Percentiles rank a stretch among this genome's conserved stretches.
phyloP scores from a whole-genome alignment of 1,140 invertebrate species.

The Eulimnadia texana region DNA sequence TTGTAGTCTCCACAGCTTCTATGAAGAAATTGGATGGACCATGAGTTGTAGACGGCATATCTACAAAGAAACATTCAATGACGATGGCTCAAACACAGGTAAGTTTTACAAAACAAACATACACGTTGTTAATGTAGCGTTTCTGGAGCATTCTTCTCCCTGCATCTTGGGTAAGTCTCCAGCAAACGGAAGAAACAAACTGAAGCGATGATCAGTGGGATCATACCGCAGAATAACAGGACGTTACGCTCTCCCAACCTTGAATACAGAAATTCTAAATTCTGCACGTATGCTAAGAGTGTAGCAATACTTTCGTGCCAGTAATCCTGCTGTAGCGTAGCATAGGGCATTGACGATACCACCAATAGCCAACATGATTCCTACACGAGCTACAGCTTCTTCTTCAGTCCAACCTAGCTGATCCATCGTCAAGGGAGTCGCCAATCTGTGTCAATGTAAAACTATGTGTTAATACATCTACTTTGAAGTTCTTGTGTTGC shows the following conservation, averaged over 20 bases:
- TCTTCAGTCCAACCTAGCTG: slow-evolving; percentile 73
- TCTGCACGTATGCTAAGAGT: neutral
- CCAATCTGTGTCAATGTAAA: slow-evolving; percentile 38
- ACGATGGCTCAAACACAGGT: too few species aligned
- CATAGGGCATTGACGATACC: slow-evolving; percentile 55
- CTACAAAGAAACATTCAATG: too few species aligned
- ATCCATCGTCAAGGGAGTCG: slow-evolving; percentile 71
- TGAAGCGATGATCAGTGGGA: neutral
- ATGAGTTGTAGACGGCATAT: too few species aligned
- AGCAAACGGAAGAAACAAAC: neutral
- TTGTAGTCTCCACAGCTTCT: neutral
- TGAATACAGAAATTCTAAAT: neutral
- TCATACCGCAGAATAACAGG: neutral
- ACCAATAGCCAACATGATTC: slow-evolving; percentile 60
- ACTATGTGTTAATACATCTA: slow-evolving; percentile 17
- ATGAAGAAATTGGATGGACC: too few species aligned
- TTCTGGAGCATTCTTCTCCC: neutral
- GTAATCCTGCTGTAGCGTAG: slow-evolving; percentile 52
- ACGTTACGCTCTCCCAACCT: neutral
- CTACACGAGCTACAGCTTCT: slow-evolving; percentile 63
- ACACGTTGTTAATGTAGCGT: neutral
- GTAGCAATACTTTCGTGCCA: slow-evolving; percentile 47
- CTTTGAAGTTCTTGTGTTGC: neutral
- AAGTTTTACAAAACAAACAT: too few species aligned
- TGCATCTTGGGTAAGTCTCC: neutral